Evolutionary conservation across 2,888 invertebrate species (phyloP), one percentile per base, ranked within the genome.

Genomic region (Linnaemya vulpina): DNA sequence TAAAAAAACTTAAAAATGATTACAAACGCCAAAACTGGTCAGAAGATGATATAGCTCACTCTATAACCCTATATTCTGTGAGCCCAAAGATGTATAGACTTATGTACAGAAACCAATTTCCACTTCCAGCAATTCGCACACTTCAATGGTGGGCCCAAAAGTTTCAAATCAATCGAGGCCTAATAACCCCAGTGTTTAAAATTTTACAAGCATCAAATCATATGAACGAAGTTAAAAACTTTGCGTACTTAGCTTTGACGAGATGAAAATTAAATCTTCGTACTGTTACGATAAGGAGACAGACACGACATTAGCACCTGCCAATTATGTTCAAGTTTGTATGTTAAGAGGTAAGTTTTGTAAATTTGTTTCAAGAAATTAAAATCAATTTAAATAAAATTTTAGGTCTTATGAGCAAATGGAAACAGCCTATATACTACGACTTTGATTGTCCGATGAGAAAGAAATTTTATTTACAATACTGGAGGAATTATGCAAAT

Each of bases 321-420:
- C 67, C 9, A 73, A 43, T 20, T 79, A 84, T 60, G 73, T 84
- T 13, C 82, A 86, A 55, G 82, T 84, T 17, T 81, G 51, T 9
- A 82, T 86, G 82, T 1, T 82, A 62, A 71, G 71, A 58, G 73
- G 62, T 74, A 60, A n/a, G 58, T 15, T 30, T 30, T 74, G 17
- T 46, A 38, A 49, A 8, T 20, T 46, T 51, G 5, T n/a, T 46
- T 46, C 30, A 40, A 43, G 3, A 20, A 40, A 38, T 40, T 38
- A 1, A 38, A 38, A 35, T 15, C 51, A n/a, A 38, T 58, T 62
- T 9, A 43, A 20, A 13, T 25, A 25, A 13, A 51, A 22, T 74
- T 75, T 49, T 20, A 78, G 83, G 83, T 13, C 53, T 78, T 30
- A 51, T 67, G 17, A 11, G 20, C 10, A 73, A 83, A n/a, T 83